phyloP scores from a whole-genome alignment of 2,797 vertebrate species.

The Tachyglossus aculeatus region DNA sequence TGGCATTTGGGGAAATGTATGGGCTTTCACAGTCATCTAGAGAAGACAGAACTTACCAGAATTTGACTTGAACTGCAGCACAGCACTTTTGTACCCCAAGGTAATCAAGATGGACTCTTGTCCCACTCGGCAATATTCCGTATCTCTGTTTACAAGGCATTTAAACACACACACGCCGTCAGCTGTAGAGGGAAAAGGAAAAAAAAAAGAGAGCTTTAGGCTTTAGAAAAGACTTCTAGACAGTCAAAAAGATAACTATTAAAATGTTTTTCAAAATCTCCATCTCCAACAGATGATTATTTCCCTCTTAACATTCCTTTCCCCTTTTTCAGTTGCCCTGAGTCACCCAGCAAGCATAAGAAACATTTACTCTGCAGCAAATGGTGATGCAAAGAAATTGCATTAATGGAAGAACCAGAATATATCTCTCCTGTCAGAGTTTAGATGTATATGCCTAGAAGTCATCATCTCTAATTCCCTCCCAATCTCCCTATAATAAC shows the following conservation, averaged over 20 bases:
- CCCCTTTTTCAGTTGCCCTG: background rate
- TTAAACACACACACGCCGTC: conserved; percentile 75
- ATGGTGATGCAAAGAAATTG: no score
- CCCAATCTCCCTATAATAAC: no score
- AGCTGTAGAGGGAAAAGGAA: conserved; percentile 56
- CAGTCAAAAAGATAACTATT: background rate
- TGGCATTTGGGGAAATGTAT: no score
- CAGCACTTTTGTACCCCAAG: conserved; percentile 67
- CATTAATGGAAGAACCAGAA: background rate
- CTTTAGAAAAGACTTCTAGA: conserved; percentile 4
- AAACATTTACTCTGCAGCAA: background rate
- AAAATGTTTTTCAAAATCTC: background rate
- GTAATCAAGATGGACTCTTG: conserved; percentile 80
- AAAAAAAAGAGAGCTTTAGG: conserved; percentile 12
- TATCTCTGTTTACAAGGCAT: conserved; percentile 72
- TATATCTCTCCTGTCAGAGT: no score
- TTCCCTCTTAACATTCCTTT: background rate
- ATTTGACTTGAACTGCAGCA: conserved; percentile 76
- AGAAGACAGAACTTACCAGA: conserved; percentile 68
- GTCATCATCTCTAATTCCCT: no score
- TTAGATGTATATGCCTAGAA: no score
- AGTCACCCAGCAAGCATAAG: background rate
- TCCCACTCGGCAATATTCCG: conserved; percentile 77
- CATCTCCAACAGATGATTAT: background rate
- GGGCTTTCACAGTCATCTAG: background rate